A percentile compares a stretch with the other conserved stretches of the same genome.
Evolutionary conservation across 2,888 invertebrate genomes (phyloP).

Genomic region (Chalcis sispes): DNA sequence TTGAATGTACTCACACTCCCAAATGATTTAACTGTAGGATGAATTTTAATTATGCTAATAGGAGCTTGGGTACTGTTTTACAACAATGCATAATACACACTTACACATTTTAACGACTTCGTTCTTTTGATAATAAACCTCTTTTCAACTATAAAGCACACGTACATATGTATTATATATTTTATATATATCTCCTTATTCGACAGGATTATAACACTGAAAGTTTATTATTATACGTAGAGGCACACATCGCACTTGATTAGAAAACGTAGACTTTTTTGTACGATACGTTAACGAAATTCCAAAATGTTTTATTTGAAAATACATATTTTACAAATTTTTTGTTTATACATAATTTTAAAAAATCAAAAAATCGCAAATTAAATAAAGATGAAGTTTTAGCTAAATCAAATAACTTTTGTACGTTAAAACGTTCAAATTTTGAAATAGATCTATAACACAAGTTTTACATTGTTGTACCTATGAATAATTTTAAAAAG

Average conservation of each 20-base stretch:
- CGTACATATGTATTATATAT: not conserved
- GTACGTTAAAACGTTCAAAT: no score
- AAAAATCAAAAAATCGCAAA: no score
- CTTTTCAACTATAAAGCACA: constrained; percentile 9
- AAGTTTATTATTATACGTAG: constrained; percentile 3
- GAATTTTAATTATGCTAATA: constrained; percentile 47
- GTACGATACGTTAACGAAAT: not conserved
- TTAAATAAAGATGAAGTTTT: no score
- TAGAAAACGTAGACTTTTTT: constrained; percentile 1
- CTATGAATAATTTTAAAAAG: no score
- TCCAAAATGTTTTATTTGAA: not conserved
- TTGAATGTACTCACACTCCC: not conserved
- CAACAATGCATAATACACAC: not conserved
- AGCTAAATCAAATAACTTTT: no score
- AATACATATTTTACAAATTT: not conserved
- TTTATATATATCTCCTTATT: constrained; percentile 1
- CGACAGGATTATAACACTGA: constrained; percentile 25
- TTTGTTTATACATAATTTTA: no score
- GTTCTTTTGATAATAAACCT: constrained; percentile 19
- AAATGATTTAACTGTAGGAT: constrained; percentile 39
- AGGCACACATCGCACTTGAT: constrained; percentile 17
- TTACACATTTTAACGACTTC: constrained; percentile 11
- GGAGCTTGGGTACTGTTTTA: constrained; percentile 18
- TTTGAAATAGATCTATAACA: no score
- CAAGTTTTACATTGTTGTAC: no score